phyloP scores from a whole-genome alignment of 1,140 invertebrate species.

The Nixonia krombeini region DNA sequence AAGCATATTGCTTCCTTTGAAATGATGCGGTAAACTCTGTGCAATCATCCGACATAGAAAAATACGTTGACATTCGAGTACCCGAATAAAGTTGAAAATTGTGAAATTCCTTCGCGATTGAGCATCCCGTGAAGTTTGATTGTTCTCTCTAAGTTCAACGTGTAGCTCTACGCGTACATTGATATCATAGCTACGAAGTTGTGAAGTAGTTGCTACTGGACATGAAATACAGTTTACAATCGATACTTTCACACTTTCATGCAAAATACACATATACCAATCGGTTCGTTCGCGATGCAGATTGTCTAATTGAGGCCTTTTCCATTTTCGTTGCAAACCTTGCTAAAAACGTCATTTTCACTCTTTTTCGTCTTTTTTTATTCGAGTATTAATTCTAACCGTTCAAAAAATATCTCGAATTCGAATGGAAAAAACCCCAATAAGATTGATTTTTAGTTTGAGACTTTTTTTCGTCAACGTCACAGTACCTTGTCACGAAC shows the following conservation, averaged over 20 bases:
- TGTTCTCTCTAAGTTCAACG: constrained; percentile 23
- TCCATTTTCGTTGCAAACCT: constrained; percentile 6
- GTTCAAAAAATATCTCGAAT: too few relatives aligned
- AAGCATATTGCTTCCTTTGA: too few relatives aligned
- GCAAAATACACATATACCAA: constrained; percentile 35
- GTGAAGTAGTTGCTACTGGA: constrained; percentile 38
- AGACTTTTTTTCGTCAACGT: constrained; percentile 9
- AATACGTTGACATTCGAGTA: too few relatives aligned
- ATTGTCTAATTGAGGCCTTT: constrained; percentile 23
- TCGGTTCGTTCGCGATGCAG: constrained; percentile 24
- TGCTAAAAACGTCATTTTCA: too few relatives aligned
- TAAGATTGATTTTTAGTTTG: constrained; percentile 7
- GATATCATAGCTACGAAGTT: constrained; percentile 26
- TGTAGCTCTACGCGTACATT: constrained; percentile 34
- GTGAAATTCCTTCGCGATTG: constrained; percentile 23
- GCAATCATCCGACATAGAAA: too few relatives aligned
- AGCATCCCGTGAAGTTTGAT: constrained; percentile 13
- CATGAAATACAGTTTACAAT: constrained; percentile 43
- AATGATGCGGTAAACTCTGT: too few relatives aligned
- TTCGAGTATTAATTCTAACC: too few relatives aligned
- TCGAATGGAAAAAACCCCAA: constrained; percentile 12
- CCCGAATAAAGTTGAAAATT: constrained; percentile 24
- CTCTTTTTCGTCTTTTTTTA: too few relatives aligned
- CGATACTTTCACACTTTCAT: constrained; percentile 38
- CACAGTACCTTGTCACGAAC: too few relatives aligned